Percentiles rank a stretch among this genome's conserved stretches.
These are phyloP conservation scores for Eubucco bourcierii DNA, from an alignment of 2,113 vertebrate genomes.

Conservation along the genomic window DNA sequence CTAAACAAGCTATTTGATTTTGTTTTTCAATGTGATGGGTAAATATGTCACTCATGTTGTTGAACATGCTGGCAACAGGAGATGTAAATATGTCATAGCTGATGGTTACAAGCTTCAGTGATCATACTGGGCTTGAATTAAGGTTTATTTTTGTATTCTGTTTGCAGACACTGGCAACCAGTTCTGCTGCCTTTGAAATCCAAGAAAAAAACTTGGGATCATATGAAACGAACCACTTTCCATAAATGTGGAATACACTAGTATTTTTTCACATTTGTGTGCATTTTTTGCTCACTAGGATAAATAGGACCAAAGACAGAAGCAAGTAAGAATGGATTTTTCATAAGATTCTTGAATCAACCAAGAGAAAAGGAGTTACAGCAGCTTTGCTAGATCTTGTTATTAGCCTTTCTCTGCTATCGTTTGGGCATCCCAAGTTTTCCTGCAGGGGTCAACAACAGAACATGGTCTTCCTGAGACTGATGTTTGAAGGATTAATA, in stretches of 20 bases:
- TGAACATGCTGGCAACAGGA: constrained; percentile 52
- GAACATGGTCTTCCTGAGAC: neutral
- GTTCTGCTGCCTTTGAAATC: neutral
- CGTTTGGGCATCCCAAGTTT: neutral
- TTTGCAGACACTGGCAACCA: neutral
- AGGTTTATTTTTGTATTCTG: constrained; percentile 9
- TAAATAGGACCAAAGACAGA: neutral
- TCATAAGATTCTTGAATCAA: neutral
- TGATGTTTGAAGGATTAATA: neutral
- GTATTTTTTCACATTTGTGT: neutral
- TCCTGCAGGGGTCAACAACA: neutral
- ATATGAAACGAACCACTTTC: neutral
- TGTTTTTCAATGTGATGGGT: constrained; percentile 34
- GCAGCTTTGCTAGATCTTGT: neutral
- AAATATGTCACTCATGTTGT: constrained; percentile 66
- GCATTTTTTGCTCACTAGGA: neutral
- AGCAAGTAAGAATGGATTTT: neutral
- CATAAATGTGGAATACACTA: neutral
- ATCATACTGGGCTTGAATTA: constrained; percentile 25
- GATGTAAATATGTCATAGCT: constrained; percentile 54
- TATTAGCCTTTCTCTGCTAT: neutral
- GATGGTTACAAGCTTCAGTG: constrained; percentile 34
- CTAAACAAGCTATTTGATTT: constrained; percentile 60
- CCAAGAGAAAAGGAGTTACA: neutral
- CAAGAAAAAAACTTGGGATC: neutral